Evolutionary conservation across 2,888 invertebrate species (phyloP).

Genomic region (Synergus itoensis): DNA sequence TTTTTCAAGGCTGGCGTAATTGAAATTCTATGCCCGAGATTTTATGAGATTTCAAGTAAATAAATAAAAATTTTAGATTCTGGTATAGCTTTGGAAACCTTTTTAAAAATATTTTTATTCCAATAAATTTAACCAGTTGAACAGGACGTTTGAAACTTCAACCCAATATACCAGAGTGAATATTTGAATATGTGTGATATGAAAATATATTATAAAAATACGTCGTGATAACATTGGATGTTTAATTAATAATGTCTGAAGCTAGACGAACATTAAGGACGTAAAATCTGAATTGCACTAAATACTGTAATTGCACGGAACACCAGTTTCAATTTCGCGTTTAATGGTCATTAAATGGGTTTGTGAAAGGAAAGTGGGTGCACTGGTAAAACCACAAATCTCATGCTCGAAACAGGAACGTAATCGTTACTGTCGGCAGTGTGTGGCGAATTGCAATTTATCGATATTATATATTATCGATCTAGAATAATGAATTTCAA

Average conservation of each 20-base stretch:
- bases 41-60: too few relatives aligned
- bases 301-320: conserved; percentile 19
- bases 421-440: conserved; percentile 29
- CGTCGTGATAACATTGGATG: background rate
- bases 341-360: conserved; percentile 34
- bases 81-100: too few relatives aligned
- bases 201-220: background rate
- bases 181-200: background rate
- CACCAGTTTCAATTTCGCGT: conserved; percentile 31
- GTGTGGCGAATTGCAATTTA: conserved; percentile 28
- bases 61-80: too few relatives aligned
- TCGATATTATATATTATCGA: conserved; percentile 31
- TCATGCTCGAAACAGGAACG: conserved; percentile 32
- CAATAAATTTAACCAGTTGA: too few relatives aligned
- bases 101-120: too few relatives aligned
- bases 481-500: conserved; percentile 30
- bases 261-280: background rate
- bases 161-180: too few relatives aligned
- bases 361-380: conserved; percentile 26
- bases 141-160: too few relatives aligned
- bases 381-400: conserved; percentile 29
- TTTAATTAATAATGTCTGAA: background rate
- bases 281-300: conserved; percentile 13
- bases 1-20: background rate
- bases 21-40: too few relatives aligned